These are phyloP conservation scores for Sussaba pulchella DNA, from an alignment of 2,888 invertebrate species.

Conservation along the genomic window DNA sequence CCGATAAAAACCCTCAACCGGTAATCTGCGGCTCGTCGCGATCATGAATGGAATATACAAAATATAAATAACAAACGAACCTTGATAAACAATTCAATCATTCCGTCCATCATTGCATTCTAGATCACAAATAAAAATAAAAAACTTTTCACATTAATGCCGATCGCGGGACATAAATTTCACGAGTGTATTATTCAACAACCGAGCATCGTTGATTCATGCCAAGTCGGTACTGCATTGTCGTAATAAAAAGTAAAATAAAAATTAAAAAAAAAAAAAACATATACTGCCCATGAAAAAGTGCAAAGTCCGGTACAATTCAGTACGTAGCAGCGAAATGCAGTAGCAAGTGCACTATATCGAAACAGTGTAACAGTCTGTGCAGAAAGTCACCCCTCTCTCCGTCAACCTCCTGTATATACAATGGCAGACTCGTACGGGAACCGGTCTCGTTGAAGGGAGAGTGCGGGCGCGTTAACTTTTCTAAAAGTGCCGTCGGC, in stretches of 20 bases:
- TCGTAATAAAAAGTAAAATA: neutral
- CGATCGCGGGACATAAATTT: neutral
- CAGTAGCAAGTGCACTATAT: slow-evolving; percentile 12
- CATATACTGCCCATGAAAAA: slow-evolving; percentile 4
- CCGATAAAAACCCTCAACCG: too few species aligned
- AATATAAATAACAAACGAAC: neutral
- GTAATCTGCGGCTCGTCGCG: too few species aligned
- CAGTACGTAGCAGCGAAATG: slow-evolving; percentile 11
- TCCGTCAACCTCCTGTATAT: neutral
- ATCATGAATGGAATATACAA: too few species aligned
- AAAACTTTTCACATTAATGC: neutral
- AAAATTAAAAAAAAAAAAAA: neutral
- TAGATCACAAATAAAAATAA: neutral
- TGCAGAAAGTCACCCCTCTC: slow-evolving; percentile 14
- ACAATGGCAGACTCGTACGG: slow-evolving; percentile 14
- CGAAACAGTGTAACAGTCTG: slow-evolving; percentile 15
- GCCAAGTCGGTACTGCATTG: neutral
- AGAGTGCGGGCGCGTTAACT: slow-evolving; percentile 61
- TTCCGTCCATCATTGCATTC: too few species aligned
- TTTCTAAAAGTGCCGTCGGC: slow-evolving; percentile 68
- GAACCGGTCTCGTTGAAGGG: slow-evolving; percentile 3
- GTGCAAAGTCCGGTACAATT: slow-evolving; percentile 9
- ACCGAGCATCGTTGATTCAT: slow-evolving; percentile 5
- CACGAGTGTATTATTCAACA: neutral
- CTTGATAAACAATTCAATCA: too few species aligned